Evolutionary conservation across 1,140 invertebrate species (phyloP).

Genomic region (Drosophila lini): DNA sequence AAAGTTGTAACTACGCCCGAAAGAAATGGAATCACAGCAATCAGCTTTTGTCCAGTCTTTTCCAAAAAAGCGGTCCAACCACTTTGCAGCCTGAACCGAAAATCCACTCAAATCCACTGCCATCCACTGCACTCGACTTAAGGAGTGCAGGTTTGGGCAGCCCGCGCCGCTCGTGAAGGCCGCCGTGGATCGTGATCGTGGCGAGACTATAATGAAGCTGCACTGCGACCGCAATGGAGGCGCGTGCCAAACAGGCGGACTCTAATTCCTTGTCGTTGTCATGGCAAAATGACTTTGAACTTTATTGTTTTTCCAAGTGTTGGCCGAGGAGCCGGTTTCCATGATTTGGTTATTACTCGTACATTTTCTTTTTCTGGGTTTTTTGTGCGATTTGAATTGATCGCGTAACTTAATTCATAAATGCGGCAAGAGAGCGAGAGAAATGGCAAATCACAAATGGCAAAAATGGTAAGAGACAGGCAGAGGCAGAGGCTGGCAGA

Average conservation of each 20-base stretch:
- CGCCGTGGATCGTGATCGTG: slow-evolving; percentile 65
- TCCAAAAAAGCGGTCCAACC: slow-evolving; percentile 48
- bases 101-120: slow-evolving; percentile 24
- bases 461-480: slow-evolving; percentile 17
- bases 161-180: slow-evolving; percentile 61
- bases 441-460: slow-evolving; percentile 38
- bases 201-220: slow-evolving; percentile 48
- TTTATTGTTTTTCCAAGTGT: slow-evolving; percentile 68
- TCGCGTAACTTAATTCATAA: slow-evolving; percentile 81
- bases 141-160: slow-evolving; percentile 43
- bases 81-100: slow-evolving; percentile 40
- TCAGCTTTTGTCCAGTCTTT: slow-evolving; percentile 54
- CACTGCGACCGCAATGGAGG: slow-evolving; percentile 39
- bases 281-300: slow-evolving; percentile 77
- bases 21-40: slow-evolving; percentile 29
- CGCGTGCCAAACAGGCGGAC: slow-evolving; percentile 62
- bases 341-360: slow-evolving; percentile 45
- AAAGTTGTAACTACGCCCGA: slow-evolving; percentile 9
- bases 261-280: slow-evolving; percentile 48
- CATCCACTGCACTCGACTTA: slow-evolving; percentile 21
- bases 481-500: neutral
- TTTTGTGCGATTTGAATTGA: slow-evolving; percentile 60
- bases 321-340: slow-evolving; percentile 36
- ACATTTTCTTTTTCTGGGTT: slow-evolving; percentile 29
- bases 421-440: slow-evolving; percentile 40